Evolutionary conservation across 2,113 vertebrate species (phyloP).

Genomic region (Megaleporinus macrocephalus): DNA sequence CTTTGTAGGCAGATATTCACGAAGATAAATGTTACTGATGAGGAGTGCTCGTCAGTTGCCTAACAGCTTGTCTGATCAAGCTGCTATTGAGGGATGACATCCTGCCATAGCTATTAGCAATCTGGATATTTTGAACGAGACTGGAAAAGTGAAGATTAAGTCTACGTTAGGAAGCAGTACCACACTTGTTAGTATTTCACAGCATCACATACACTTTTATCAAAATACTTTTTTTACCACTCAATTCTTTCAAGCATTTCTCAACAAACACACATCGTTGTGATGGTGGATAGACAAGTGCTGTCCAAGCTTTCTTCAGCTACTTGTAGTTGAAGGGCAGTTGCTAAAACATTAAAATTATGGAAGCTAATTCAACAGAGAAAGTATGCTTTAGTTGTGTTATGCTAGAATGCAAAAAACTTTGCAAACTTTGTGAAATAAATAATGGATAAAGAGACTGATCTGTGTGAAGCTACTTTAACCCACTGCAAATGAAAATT

Average conservation of each 20-base stretch:
- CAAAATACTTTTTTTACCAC: not conserved
- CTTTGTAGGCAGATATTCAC: constrained; percentile 28
- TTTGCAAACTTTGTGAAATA: too few relatives aligned
- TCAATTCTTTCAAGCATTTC: not conserved
- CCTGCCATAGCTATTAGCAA: not conserved
- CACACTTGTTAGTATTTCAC: not conserved
- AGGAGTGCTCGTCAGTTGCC: constrained; percentile 17
- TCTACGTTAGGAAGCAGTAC: not conserved
- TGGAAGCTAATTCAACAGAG: too few relatives aligned
- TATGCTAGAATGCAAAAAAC: too few relatives aligned
- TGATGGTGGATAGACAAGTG: not conserved
- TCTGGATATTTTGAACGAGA: not conserved
- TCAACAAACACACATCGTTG: not conserved
- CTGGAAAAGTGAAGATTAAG: not conserved
- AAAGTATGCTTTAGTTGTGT: too few relatives aligned
- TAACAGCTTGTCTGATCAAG: constrained; percentile 23
- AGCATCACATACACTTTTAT: not conserved
- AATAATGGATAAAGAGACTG: too few relatives aligned
- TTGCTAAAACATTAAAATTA: too few relatives aligned
- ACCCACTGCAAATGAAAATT: too few relatives aligned
- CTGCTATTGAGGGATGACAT: not conserved
- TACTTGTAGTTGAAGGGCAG: too few relatives aligned
- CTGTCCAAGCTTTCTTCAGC: not conserved
- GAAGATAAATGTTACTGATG: constrained; percentile 34
- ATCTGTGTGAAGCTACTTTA: too few relatives aligned